Conservation (phyloP, 2,797 vertebrate species). For the Protosalanx chinensis region DNA sequence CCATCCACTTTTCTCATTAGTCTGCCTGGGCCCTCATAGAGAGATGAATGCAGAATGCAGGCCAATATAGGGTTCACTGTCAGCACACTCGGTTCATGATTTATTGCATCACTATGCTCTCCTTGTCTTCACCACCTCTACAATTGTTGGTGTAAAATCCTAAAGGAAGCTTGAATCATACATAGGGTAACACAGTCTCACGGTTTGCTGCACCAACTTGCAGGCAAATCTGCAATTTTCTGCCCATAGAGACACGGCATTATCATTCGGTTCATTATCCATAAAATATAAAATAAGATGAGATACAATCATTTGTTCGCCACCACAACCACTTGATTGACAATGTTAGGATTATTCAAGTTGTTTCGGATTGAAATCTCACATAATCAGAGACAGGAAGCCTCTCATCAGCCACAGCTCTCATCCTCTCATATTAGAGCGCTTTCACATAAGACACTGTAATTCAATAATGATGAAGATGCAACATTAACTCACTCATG, state of each 20-base stretch:
- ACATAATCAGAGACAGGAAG: neutral
- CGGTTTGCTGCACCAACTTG: conserved; percentile 35
- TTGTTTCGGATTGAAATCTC: neutral
- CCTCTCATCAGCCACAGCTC: neutral
- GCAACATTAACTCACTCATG: too few species aligned
- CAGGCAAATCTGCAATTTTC: conserved; percentile 34
- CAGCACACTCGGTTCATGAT: conserved; percentile 48
- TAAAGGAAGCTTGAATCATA: conserved; percentile 41
- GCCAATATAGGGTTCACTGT: conserved; percentile 46
- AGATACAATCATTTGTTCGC: neutral
- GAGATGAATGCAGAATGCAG: conserved; percentile 44
- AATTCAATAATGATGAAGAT: neutral
- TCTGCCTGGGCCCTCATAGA: conserved; percentile 37
- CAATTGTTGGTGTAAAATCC: conserved; percentile 50
- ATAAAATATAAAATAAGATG: conserved; percentile 35
- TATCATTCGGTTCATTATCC: conserved; percentile 36
- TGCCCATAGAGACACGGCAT: neutral
- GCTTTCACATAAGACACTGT: neutral
- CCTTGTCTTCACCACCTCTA: conserved; percentile 36
- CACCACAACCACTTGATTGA: neutral
- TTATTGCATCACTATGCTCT: conserved; percentile 47
- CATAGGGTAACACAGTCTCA: conserved; percentile 36
- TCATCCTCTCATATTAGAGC: neutral
- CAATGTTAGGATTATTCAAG: neutral
- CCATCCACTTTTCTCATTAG: conserved; percentile 57